A percentile compares a stretch with the other conserved stretches of the same genome.
Evolutionary conservation across 2,113 vertebrate genomes (phyloP).

Genomic region (Rhynchomys soricoides): DNA sequence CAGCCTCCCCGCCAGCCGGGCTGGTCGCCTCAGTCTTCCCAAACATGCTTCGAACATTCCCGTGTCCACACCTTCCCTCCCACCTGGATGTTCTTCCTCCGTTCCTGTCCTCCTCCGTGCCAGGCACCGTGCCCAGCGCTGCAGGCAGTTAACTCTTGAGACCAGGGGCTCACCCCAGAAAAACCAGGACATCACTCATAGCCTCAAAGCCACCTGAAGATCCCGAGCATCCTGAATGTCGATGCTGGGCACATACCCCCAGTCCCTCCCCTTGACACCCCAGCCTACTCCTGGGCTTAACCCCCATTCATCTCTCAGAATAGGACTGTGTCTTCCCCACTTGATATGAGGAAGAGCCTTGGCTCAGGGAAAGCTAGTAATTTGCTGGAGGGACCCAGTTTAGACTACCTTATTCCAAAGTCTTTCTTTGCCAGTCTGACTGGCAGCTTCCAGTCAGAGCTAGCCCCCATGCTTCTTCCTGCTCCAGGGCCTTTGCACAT

Average conservation of each 20-base stretch:
- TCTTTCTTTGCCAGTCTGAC: not conserved
- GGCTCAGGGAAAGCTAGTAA: not conserved
- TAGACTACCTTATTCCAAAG: not conserved
- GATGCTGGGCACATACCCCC: not conserved
- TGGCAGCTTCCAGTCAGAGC: not conserved
- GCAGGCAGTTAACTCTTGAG: slow-evolving; percentile 57
- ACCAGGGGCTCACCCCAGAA: not conserved
- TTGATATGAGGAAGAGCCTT: not conserved
- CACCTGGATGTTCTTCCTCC: slow-evolving; percentile 64
- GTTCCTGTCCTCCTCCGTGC: slow-evolving; percentile 46
- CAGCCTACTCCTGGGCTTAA: not conserved
- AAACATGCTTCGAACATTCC: slow-evolving; percentile 69
- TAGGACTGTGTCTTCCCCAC: not conserved
- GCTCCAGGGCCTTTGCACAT: not conserved
- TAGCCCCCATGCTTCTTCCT: not conserved
- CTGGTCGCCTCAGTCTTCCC: slow-evolving; percentile 68
- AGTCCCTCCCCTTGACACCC: not conserved
- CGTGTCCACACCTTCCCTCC: slow-evolving; percentile 70
- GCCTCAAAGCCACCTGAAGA: not conserved
- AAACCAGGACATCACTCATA: not conserved
- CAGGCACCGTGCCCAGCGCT: not conserved
- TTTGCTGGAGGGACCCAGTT: not conserved
- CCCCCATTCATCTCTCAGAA: not conserved
- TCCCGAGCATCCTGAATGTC: not conserved
- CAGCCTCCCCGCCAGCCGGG: slow-evolving; percentile 58